These are phyloP conservation scores for Amblyteles armatorius DNA, from an alignment of 2,888 invertebrate genomes.

Conservation along the genomic window DNA sequence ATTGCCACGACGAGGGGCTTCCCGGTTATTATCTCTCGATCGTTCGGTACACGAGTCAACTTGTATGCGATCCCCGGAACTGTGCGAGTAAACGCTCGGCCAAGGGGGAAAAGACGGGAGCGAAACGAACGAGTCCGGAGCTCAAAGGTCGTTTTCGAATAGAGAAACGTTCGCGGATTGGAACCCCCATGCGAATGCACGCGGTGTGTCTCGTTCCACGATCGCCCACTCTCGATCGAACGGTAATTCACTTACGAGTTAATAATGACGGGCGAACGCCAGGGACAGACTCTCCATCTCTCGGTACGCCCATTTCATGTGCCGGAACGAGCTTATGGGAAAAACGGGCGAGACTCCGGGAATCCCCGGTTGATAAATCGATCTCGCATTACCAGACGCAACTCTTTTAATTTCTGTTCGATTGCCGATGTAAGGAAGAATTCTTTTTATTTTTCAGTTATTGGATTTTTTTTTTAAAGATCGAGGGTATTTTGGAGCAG, in stretches of 20 bases:
- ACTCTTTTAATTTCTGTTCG: neutral
- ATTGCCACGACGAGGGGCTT: conserved; percentile 18
- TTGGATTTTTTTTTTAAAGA: neutral
- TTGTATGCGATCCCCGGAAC: conserved; percentile 55
- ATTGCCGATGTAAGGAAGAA: neutral
- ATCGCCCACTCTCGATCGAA: conserved; percentile 82
- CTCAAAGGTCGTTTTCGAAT: conserved; percentile 79
- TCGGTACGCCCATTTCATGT: conserved; percentile 61
- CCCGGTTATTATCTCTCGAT: conserved; percentile 56
- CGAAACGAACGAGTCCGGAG: conserved; percentile 69
- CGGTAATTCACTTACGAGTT: conserved; percentile 84
- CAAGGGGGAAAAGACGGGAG: conserved; percentile 52
- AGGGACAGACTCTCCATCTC: conserved; percentile 58
- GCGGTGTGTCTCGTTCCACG: conserved; percentile 69
- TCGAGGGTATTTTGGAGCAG: neutral
- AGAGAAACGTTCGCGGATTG: conserved; percentile 58
- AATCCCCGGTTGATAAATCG: neutral
- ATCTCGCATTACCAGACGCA: neutral
- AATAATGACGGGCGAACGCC: conserved; percentile 79
- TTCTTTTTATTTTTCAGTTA: neutral
- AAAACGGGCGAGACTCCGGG: neutral
- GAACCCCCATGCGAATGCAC: conserved; percentile 76
- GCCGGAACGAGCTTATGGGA: conserved; percentile 46
- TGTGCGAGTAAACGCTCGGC: conserved; percentile 60
- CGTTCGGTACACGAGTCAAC: conserved; percentile 50